A percentile compares a stretch with the other conserved stretches of the same genome.
Conservation (phyloP, 2,797 vertebrate species). For the Carduelis carduelis region DNA sequence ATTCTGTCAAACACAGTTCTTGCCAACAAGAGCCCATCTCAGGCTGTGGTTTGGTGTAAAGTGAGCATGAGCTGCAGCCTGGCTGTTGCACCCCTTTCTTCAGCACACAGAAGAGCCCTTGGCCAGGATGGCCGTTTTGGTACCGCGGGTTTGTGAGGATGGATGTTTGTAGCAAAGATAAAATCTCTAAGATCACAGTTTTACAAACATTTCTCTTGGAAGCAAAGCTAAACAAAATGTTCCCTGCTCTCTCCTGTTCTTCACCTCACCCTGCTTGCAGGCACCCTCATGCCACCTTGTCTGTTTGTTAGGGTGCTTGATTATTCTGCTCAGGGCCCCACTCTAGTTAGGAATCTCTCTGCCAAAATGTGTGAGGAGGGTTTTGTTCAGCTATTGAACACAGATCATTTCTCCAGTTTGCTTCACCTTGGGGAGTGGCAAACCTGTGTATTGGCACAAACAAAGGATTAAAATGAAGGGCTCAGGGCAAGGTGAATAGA, state of each 20-base stretch:
- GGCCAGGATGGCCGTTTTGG: not conserved
- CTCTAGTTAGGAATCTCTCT: not conserved
- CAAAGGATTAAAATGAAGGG: not conserved
- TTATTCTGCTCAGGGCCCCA: not conserved
- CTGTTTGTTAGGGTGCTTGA: not conserved
- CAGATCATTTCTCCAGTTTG: not conserved
- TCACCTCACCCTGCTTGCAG: not conserved
- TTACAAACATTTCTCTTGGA: not conserved
- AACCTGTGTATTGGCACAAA: not conserved
- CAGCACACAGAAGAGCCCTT: not conserved
- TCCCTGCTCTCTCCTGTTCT: not conserved
- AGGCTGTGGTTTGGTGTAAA: not conserved
- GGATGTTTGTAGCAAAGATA: not conserved
- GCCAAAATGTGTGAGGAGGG: not conserved
- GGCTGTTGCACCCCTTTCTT: not conserved
- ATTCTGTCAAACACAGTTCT: not conserved
- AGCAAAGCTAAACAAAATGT: not conserved
- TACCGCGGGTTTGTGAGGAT: not conserved
- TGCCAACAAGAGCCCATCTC: not conserved
- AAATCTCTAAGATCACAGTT: not conserved
- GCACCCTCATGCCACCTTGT: not conserved
- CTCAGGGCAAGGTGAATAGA: slow-evolving; percentile 28
- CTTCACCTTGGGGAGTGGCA: not conserved
- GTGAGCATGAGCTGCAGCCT: not conserved
- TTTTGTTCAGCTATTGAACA: not conserved